Evolutionary conservation across 2,797 vertebrate genomes (phyloP), one percentile per base, ranked within the genome.

Genomic region (Oryzias dopingdopingensis): DNA sequence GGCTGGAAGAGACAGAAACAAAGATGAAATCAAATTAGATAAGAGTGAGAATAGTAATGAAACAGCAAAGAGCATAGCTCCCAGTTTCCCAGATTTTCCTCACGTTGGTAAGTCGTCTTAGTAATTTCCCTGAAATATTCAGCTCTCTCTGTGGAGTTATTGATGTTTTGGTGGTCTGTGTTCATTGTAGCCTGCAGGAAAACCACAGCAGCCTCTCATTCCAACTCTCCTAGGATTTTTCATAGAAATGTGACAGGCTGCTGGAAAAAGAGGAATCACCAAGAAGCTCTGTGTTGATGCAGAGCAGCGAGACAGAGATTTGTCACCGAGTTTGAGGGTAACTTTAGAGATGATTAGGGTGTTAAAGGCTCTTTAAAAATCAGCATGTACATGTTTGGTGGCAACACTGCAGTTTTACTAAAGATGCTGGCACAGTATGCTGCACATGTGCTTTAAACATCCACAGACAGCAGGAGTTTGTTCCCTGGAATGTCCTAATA

Each of bases 201-300:
- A 81, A 69, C 22, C 44, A 41, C 32, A 49, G 73, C 77, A 62
- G 59, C 72, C 68, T 69, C 73, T 80, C 68, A 56, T 56, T 79
- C 71, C 59, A 44, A 23, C 59, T 72, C 73, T 60, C 74, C 6
- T 56, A 67, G 75, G 76, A 86, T 88, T 89, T 77, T 83, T 88
- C 85, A 86, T 22, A 20, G 54, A 77, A 72, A 84, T 84, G 79
- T 15, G 42, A 56, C 40, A 48, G 50, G 70, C 73, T 77, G 84
- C 72, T 68, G 74, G 80, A 73, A 79, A 65, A 76, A 79, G 71
- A 65, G 73, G 86, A 86, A 81, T 85, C 84, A 86, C 59, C 56
- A 65, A 58, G 26, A 42, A 76, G 76, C 59, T 76, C 79, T 85
- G 57, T 16, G 73, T 61, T 70, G 59, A 72, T 70, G 71, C 69